phyloP scores from a whole-genome alignment of 2,113 vertebrate species.

The Notarius lentiginosus region DNA sequence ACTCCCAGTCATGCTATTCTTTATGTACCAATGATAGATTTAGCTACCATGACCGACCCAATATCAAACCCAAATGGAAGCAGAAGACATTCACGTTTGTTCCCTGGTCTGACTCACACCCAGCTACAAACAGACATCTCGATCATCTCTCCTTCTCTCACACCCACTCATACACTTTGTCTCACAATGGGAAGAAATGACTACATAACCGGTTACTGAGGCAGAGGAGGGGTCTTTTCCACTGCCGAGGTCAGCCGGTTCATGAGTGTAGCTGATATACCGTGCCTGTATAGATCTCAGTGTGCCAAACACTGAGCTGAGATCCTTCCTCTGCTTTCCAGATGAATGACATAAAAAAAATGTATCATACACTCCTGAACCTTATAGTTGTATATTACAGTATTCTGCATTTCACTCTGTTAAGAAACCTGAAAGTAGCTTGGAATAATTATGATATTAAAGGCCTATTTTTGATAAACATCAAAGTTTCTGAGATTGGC shows the following conservation, averaged over 20 bases:
- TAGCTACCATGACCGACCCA: not conserved
- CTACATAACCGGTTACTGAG: constrained; percentile 61
- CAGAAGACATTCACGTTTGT: not conserved
- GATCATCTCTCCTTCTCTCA: constrained; percentile 26
- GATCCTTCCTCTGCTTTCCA: constrained; percentile 63
- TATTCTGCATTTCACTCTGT: not conserved
- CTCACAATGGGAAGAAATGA: constrained; percentile 65
- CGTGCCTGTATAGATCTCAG: constrained; percentile 61
- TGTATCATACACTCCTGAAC: constrained; percentile 52
- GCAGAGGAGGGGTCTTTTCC: constrained; percentile 47
- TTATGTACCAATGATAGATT: not conserved
- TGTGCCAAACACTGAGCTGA: constrained; percentile 58
- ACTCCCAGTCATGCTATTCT: not conserved
- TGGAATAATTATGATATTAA: not conserved
- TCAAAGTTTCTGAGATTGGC: not conserved
- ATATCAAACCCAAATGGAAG: not conserved
- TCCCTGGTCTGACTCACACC: not conserved
- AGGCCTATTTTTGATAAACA: not conserved
- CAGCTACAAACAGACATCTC: constrained; percentile 9
- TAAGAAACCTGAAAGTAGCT: not conserved
- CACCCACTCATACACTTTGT: constrained; percentile 37
- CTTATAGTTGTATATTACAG: constrained; percentile 35
- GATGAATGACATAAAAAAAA: constrained; percentile 58
- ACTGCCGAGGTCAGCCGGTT: constrained; percentile 68
- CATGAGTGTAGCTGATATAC: constrained; percentile 62